Evolutionary conservation across 2,888 invertebrate genomes (phyloP), one percentile per base, ranked within the genome.

Genomic region (Caenorhabditis sp.): DNA sequence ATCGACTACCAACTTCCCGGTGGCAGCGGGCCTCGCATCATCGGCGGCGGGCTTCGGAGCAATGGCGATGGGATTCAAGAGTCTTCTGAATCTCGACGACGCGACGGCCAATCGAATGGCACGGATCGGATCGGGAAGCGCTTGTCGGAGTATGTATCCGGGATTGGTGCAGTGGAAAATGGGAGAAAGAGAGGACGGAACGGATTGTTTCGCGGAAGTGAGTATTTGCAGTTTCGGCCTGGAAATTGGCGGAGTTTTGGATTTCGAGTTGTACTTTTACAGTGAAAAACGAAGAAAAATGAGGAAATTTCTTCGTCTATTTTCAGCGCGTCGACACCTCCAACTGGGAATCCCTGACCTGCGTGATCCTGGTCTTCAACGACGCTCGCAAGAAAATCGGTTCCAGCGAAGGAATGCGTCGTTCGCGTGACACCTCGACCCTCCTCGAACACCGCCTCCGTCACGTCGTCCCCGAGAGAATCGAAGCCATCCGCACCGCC

Each of bases 21-120:
- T 98, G 3, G 97, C 97, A 3, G 98, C 98, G 70, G 99, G 99
- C 0, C 93, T 99, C 60, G 99, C 99, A 0, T 98, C 98, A 0
- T 98, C 98, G 74, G 98, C 99, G 28, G 97, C 99, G 50, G 99
- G 99, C 3, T 98, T 97, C 92, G 98, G 98, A 2, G 92, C 91
- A 13, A 86, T 92, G 24, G 89, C 90, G 1, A 85, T 80, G 22
- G 90, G 84, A 11, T 69, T 92, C 37, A 87, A 90, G n/a, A 58
- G 80, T 24, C 26, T 90, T 22, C 85, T 90, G 47, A 68, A 84
- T 11, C 76, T 91, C 13, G 53, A 83, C 55, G 82, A 88, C 89
- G 44, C 89, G 88, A 68, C 92, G 87, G 80, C 80, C 1, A 84
- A 79, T 44, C 51, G 71, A 32, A 24, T 87, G 13, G 87, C 87